phyloP scores from a whole-genome alignment of 2,888 invertebrate species.

The Yponomeuta malinellus region DNA sequence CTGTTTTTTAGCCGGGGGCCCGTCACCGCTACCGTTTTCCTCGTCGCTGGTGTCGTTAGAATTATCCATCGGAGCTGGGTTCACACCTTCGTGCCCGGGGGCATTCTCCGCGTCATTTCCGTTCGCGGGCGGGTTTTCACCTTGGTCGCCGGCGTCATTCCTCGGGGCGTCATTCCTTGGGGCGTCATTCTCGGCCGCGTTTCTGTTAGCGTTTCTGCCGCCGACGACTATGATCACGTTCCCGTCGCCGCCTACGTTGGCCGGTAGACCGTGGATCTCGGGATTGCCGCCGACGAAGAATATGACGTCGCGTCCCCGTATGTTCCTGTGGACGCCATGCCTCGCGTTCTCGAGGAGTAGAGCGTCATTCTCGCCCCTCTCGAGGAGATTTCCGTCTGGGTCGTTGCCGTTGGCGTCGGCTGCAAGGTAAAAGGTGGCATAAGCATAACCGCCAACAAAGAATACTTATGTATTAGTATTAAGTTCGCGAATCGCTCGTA shows the following conservation, averaged over 20 bases:
- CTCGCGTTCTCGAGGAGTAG: background rate
- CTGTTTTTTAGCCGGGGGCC: slow-evolving; percentile 5
- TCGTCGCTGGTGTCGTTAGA: slow-evolving; percentile 17
- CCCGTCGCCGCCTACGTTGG: background rate
- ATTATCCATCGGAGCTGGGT: slow-evolving; percentile 15
- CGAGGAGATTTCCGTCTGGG: too few species aligned
- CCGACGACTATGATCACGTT: background rate
- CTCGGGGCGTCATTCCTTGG: background rate
- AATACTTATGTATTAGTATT: too few species aligned
- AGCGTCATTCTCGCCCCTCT: too few species aligned
- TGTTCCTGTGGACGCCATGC: background rate
- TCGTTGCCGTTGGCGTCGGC: too few species aligned
- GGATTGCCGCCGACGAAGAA: background rate
- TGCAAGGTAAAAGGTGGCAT: too few species aligned
- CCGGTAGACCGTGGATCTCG: background rate
- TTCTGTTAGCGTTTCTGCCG: background rate
- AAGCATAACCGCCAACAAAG: too few species aligned
- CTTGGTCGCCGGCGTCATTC: background rate
- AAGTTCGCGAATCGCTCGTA: too few species aligned
- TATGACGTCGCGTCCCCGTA: background rate
- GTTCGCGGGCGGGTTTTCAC: background rate
- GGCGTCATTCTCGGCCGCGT: background rate
- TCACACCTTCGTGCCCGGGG: background rate
- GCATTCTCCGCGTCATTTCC: background rate
- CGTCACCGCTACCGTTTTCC: slow-evolving; percentile 14